Percentiles rank a stretch among this genome's conserved stretches.
Conservation (phyloP, 2,888 invertebrate species). For the Xestia c-nigrum region DNA sequence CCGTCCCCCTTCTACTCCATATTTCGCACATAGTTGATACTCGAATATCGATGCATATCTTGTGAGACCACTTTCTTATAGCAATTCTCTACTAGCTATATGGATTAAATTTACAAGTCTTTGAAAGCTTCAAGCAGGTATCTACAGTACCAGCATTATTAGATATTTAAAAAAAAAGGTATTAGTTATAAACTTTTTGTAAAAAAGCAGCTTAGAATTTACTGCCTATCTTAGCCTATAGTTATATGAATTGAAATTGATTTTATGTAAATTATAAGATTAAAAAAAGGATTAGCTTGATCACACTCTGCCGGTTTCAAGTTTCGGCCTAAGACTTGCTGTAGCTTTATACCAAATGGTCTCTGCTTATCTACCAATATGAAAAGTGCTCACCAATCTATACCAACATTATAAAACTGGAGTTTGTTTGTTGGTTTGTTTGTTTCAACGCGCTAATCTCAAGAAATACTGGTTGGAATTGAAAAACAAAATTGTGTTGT, state of each 20-base stretch:
- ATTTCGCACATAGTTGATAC: conserved; percentile 46
- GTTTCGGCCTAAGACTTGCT: conserved; percentile 11
- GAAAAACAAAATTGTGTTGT: too few species aligned
- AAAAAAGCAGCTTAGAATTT: conserved; percentile 2
- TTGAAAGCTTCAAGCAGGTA: conserved; percentile 65
- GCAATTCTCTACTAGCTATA: conserved; percentile 34
- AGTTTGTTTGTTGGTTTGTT: too few species aligned
- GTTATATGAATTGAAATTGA: conserved; percentile 4
- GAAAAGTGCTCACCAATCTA: conserved; percentile 3
- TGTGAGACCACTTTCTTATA: conserved; percentile 40
- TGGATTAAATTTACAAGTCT: conserved; percentile 65
- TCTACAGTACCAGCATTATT: conserved; percentile 59
- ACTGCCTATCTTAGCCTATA: conserved; percentile 40
- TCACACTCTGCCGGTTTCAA: background rate
- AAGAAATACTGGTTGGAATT: too few species aligned
- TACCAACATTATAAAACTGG: too few species aligned
- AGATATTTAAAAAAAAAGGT: background rate
- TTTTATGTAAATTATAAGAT: conserved; percentile 20
- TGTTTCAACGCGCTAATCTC: too few species aligned
- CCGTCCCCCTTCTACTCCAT: conserved; percentile 48
- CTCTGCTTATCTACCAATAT: background rate
- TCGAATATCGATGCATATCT: conserved; percentile 70
- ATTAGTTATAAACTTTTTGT: conserved; percentile 7
- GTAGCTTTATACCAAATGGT: background rate
- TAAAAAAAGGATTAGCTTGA: background rate